phyloP scores from a whole-genome alignment of 92 coral and sea anemone genomes.

The Phenganax marumi region DNA sequence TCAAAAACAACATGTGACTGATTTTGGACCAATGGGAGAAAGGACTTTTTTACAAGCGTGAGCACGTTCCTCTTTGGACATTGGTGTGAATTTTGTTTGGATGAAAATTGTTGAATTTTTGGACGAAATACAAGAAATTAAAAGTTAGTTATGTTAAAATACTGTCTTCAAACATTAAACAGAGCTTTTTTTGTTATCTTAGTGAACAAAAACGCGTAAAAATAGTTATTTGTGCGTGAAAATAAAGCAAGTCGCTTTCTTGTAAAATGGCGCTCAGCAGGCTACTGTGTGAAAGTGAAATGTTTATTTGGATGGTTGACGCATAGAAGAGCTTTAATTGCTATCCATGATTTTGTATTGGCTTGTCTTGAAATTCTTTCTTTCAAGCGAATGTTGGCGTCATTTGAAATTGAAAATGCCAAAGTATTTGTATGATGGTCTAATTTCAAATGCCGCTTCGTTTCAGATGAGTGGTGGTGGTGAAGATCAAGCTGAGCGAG shows the following conservation, averaged over 20 bases:
- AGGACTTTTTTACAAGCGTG: neutral
- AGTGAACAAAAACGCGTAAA: neutral
- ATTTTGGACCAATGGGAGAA: neutral
- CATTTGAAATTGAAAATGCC: too few relatives aligned
- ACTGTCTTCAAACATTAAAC: neutral
- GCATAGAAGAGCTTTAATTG: too few relatives aligned
- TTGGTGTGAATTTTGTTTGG: neutral
- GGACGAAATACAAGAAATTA: neutral
- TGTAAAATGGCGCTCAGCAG: too few relatives aligned
- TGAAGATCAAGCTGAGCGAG: constrained; percentile 21
- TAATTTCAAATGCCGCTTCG: neutral
- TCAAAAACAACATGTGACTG: neutral
- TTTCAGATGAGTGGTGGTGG: constrained; percentile 15
- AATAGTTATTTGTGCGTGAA: neutral
- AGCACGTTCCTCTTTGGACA: neutral
- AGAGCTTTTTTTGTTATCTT: neutral
- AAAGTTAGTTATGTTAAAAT: neutral
- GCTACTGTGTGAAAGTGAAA: too few relatives aligned
- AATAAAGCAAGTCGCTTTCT: neutral
- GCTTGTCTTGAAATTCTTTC: too few relatives aligned
- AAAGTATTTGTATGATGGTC: too few relatives aligned
- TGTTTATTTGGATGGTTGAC: too few relatives aligned
- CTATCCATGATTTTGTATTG: too few relatives aligned
- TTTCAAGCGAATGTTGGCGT: too few relatives aligned
- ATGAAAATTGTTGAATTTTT: neutral